Evolutionary conservation across 2,888 invertebrate genomes (phyloP).

Genomic region (Scaptomyza tumidula): DNA sequence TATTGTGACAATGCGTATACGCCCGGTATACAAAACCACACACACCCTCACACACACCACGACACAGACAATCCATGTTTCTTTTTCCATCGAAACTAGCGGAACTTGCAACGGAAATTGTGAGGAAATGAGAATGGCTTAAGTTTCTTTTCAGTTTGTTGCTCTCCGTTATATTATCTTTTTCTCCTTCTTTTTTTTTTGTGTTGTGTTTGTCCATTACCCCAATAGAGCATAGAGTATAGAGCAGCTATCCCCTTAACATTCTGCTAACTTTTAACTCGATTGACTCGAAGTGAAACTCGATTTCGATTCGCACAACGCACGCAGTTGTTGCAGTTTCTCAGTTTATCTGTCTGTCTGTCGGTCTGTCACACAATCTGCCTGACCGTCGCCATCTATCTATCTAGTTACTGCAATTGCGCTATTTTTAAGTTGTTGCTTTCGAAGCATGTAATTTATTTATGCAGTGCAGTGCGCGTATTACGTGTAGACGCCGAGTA

Average conservation of each 20-base stretch:
- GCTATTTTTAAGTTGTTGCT: conserved; percentile 67
- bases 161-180: not conserved
- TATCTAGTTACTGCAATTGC: conserved; percentile 17
- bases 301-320: conserved; percentile 14
- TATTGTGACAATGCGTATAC: conserved; percentile 28
- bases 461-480: conserved; percentile 58
- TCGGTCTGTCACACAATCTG: conserved; percentile 2
- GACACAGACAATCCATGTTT: conserved; percentile 5
- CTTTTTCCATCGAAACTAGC: conserved; percentile 10
- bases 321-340: conserved; percentile 11
- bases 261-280: conserved; percentile 29
- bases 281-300: conserved; percentile 14
- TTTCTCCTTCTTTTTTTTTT: not conserved
- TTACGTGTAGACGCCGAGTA: conserved; percentile 58
- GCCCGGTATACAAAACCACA: conserved; percentile 25
- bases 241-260: not conserved
- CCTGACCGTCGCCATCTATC: conserved; percentile 5
- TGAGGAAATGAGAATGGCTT: conserved; percentile 72
- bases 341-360: not conserved
- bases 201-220: conserved; percentile 12
- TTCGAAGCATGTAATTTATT: conserved; percentile 57
- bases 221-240: not conserved
- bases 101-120: conserved; percentile 66
- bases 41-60: conserved; percentile 16
- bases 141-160: conserved; percentile 39